A percentile compares a stretch with the other conserved stretches of the same genome.
Evolutionary conservation across 2,797 vertebrate species (phyloP).

Genomic region (Carcharodon carcharias): DNA sequence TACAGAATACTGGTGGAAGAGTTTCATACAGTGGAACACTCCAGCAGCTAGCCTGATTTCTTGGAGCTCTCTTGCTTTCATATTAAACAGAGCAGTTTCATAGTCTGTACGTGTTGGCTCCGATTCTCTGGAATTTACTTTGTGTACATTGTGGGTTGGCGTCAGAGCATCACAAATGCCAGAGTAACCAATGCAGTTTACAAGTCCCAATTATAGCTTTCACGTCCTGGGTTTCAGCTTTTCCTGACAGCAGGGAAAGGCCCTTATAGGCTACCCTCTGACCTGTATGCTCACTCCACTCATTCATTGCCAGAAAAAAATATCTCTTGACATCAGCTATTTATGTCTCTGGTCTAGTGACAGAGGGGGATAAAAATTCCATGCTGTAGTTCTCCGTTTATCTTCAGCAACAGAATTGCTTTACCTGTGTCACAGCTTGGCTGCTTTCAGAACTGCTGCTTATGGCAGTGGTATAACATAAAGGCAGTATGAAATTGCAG

Average conservation of each 20-base stretch:
- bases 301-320: background rate
- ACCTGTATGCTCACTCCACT: background rate
- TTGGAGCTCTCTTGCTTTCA: background rate
- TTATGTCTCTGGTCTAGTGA: background rate
- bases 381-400: background rate
- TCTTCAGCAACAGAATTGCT: background rate
- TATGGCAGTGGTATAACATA: background rate
- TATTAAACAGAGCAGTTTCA: background rate
- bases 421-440: background rate
- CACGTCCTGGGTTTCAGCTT: background rate
- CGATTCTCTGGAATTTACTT: background rate
- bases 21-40: background rate
- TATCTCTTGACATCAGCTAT: background rate
- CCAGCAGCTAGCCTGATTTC: background rate
- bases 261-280: background rate
- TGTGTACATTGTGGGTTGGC: background rate
- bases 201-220: background rate
- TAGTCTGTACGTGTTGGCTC: background rate
- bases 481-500: background rate
- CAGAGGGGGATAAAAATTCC: background rate
- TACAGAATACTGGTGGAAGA: background rate
- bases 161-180: background rate
- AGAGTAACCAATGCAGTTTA: background rate
- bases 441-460: background rate
- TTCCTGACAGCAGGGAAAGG: background rate